Evolutionary conservation across 2,113 vertebrate genomes (phyloP), one percentile per base, ranked within the genome.

Genomic region (Tenebrosternarchus preto): DNA sequence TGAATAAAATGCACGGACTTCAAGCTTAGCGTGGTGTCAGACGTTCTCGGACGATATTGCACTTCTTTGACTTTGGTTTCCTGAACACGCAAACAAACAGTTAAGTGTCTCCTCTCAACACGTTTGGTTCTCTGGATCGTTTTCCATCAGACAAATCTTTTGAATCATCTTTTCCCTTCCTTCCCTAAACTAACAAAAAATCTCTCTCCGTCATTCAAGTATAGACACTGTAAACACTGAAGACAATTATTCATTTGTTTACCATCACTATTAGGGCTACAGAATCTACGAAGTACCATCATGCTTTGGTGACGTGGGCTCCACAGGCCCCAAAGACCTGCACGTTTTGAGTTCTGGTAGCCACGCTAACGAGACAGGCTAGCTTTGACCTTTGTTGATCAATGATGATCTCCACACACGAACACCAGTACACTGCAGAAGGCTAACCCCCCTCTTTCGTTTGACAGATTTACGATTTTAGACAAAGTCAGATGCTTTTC

Each of bases 1-100:
- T 12, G 6, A 56, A 73, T 9, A 7, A 22, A 27, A 6, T 24
- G 15, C 22, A 4, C 2, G 33, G n/a, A 57, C n/a, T 6, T 27
- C 22, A 46, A 59, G 6, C 56, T 19, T 64, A 39, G 31, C 9
- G 31, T 22, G 22, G 4, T 60, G 31, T 8, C 39, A 15, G 39
- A 60, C 16, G 8, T 2, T 16, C 31, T 46, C 25, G 16, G 31
- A 75, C 20, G 19, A 55, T 55, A 71, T 76, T 82, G 66, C 80
- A 82, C 64, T 64, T 77, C 29, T 43, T 50, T 31, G 25, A 71
- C 66, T 71, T 82, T 77, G 67, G 80, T 72, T 82, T 63, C 67
- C 61, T 57, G 63, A 36, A 69, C 56, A 8, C 7, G 24, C 6
- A 46, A 16, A 8, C 43, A 9, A 15, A 12, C 61, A 46, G n/a